Evolutionary conservation across 2,888 invertebrate species (phyloP).

Genomic region (Zygogramma bicolorata): DNA sequence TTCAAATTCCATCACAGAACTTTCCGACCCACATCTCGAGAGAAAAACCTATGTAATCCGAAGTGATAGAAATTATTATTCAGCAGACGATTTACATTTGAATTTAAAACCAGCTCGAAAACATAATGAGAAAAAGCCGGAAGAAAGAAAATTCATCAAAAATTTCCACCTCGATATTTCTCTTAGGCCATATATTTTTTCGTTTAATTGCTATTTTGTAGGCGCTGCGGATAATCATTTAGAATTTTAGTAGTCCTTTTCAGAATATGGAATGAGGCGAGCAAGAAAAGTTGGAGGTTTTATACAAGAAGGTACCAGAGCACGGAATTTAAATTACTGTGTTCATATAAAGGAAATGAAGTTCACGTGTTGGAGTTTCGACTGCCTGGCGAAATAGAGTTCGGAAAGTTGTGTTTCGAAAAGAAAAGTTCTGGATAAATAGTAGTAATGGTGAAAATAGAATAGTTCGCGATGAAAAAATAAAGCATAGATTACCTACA

Average conservation of each 20-base stretch:
- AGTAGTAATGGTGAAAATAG: too few relatives aligned
- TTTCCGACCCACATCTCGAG: neutral
- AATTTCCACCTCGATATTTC: constrained; percentile 12
- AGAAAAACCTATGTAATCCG: constrained; percentile 1
- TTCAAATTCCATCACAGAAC: neutral
- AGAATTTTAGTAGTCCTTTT: constrained; percentile 1
- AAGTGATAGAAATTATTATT: neutral
- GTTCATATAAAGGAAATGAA: too few relatives aligned
- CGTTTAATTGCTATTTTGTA: constrained; percentile 12
- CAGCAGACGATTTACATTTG: constrained; percentile 10
- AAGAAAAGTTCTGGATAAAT: too few relatives aligned
- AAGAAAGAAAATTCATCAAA: constrained; percentile 11
- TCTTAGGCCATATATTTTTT: constrained; percentile 5
- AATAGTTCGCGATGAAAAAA: too few relatives aligned
- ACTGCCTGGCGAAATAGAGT: too few relatives aligned
- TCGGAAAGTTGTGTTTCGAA: too few relatives aligned
- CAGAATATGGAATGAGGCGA: constrained; percentile 2
- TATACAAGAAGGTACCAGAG: neutral
- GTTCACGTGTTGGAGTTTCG: too few relatives aligned
- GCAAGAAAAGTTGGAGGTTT: neutral
- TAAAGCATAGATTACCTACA: too few relatives aligned
- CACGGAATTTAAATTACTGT: neutral
- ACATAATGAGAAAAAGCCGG: constrained; percentile 6
- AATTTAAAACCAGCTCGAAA: neutral
- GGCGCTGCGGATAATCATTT: constrained; percentile 4